phyloP scores from a whole-genome alignment of 1,140 invertebrate species.

The Cyrtorhinus lividipennis region DNA sequence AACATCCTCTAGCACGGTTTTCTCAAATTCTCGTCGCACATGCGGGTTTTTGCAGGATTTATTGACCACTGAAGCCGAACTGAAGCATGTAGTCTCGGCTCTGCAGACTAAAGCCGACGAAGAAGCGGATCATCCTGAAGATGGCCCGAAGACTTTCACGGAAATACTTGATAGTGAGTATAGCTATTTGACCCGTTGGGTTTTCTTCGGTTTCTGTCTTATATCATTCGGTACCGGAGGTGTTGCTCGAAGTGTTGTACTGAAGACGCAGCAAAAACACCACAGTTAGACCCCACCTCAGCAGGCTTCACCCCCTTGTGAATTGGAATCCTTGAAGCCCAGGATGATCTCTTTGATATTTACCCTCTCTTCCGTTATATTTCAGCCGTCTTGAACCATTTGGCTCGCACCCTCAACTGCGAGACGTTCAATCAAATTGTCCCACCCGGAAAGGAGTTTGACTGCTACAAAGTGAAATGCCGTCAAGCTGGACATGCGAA shows the following conservation, averaged over 20 bases:
- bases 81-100: slow-evolving; percentile 17
- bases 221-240: no score
- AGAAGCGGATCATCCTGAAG: slow-evolving; percentile 14
- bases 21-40: no score
- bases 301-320: no score
- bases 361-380: no score
- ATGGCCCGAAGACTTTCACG: slow-evolving; percentile 16
- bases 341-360: no score
- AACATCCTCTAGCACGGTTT: no score
- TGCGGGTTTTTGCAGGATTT: slow-evolving; percentile 20
- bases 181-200: background rate
- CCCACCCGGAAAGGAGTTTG: slow-evolving; percentile 21
- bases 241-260: no score
- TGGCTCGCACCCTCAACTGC: slow-evolving; percentile 19
- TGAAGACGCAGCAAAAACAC: no score
- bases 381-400: slow-evolving; percentile 21
- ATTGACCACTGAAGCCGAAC: slow-evolving; percentile 20
- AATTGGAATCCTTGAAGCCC: background rate
- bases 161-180: slow-evolving; percentile 17
- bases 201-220: no score
- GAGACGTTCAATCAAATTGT: slow-evolving; percentile 22
- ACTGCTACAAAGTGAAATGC: slow-evolving; percentile 24
- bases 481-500: slow-evolving; percentile 35
- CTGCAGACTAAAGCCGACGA: slow-evolving; percentile 20
- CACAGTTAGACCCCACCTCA: no score